Evolutionary conservation across 1,140 invertebrate genomes (phyloP).

Genomic region (Chionoecetes opilio): DNA sequence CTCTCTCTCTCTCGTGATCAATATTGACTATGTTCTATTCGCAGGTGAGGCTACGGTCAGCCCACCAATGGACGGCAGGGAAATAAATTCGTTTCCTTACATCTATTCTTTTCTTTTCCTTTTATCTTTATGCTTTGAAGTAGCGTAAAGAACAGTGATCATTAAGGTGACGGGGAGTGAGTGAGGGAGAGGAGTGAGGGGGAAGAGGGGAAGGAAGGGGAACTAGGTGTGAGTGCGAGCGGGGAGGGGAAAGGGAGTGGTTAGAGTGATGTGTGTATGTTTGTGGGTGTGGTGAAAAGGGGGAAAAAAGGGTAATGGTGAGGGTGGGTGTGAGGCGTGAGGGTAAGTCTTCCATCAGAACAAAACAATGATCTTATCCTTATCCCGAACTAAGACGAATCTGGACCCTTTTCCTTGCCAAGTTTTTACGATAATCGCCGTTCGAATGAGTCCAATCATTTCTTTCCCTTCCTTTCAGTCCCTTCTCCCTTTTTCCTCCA

Average conservation of each 20-base stretch:
- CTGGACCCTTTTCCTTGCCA: background rate
- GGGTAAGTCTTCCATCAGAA: background rate
- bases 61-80: slow-evolving; percentile 58
- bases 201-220: background rate
- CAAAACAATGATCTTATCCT: slow-evolving; percentile 35
- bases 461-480: background rate
- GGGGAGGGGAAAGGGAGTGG: background rate
- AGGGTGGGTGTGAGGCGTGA: background rate
- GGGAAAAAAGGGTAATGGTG: background rate
- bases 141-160: background rate
- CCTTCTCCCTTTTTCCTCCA: background rate
- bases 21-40: slow-evolving; percentile 76
- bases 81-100: slow-evolving; percentile 35
- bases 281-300: background rate
- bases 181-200: background rate
- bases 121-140: background rate
- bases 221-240: background rate
- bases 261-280: background rate
- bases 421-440: slow-evolving; percentile 36
- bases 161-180: slow-evolving; percentile 31
- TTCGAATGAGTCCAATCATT: background rate
- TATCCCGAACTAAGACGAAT: background rate
- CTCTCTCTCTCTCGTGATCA: slow-evolving; percentile 61
- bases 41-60: slow-evolving; percentile 71
- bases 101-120: slow-evolving; percentile 45